Evolutionary conservation across 2,797 vertebrate species (phyloP), one percentile per base, ranked within the genome.

Genomic region (Acanthurus tractus): DNA sequence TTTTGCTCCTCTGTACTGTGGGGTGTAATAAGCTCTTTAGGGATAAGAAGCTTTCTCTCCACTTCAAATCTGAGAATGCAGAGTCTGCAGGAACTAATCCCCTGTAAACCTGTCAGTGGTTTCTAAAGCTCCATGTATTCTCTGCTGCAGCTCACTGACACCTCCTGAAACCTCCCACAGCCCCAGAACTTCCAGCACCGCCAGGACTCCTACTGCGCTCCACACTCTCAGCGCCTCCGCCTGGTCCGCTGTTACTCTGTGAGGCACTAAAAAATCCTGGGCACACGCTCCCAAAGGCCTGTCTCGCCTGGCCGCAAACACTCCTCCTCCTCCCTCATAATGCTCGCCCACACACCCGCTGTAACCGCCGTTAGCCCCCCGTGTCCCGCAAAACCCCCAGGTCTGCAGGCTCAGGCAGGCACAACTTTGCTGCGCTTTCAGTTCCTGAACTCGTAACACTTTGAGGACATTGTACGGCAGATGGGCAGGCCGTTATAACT

Each of bases 31-130:
- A 95, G 93, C 95, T 94, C 88, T 95, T 95, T 93, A 94, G 88
- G 79, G 90, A 88, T 96, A 95, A 95, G 95, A 72, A 92, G 95
- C 94, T 96, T 96, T 95, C 93, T 91, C 89, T 93, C 87, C 90
- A 94, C 93, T 94, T 95, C 92, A 94, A 94, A 94, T 93, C 90
- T 88, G 91, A 95, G 93, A 96, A 94, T 94, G 95, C 95, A 88
- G 92, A 94, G 94, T 95, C 94, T 93, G 95, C 95, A 96, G 90
- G 92, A 95, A 93, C 86, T 96, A 96, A 96, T 96, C 95, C 91
- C 59, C 81, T 85, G 87, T 94, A 95, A 96, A 95, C 92, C 93
- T 94, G 94, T 94, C 94, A 94, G 89, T 95, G 92, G 92, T 90
- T 92, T 86, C 85, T 86, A 93, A 93, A 91, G 88, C 93, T 81